phyloP scores from a whole-genome alignment of 2,797 vertebrate genomes.

The Sciurus vulgaris region DNA sequence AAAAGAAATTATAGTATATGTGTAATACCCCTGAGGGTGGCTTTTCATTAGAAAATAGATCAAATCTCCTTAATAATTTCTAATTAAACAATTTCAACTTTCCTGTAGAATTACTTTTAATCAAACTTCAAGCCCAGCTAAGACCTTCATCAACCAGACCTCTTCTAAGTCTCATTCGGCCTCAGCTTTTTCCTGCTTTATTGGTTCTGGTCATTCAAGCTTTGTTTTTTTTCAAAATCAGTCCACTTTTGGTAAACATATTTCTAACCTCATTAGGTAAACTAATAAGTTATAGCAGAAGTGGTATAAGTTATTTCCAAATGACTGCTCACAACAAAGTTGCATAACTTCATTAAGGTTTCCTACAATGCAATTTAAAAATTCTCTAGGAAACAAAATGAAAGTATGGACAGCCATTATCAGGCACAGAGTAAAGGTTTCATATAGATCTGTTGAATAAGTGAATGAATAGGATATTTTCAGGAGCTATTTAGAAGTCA shows the following conservation, averaged over 20 bases:
- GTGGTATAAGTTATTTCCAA: background rate
- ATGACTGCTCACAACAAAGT: background rate
- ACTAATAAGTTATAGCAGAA: background rate
- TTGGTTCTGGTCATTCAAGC: background rate
- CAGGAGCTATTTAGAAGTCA: background rate
- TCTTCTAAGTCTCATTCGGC: background rate
- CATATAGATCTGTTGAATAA: background rate
- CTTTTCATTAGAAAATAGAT: background rate
- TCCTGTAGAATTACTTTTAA: background rate
- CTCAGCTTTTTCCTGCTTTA: background rate
- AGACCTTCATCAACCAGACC: background rate
- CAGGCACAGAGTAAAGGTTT: background rate
- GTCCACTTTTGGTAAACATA: background rate
- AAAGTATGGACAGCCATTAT: background rate
- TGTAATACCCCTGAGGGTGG: background rate
- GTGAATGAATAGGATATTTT: background rate
- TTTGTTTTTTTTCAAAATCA: background rate
- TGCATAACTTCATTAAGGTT: background rate
- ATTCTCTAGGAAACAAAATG: background rate
- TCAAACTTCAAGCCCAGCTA: background rate
- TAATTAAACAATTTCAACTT: conserved; percentile 26
- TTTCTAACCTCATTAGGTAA: background rate
- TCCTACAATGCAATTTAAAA: background rate
- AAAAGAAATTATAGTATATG: background rate
- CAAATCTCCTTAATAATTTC: background rate